These are phyloP conservation scores for Ptilonorhynchus violaceus DNA, from an alignment of 2,113 vertebrate genomes.

Conservation along the genomic window DNA sequence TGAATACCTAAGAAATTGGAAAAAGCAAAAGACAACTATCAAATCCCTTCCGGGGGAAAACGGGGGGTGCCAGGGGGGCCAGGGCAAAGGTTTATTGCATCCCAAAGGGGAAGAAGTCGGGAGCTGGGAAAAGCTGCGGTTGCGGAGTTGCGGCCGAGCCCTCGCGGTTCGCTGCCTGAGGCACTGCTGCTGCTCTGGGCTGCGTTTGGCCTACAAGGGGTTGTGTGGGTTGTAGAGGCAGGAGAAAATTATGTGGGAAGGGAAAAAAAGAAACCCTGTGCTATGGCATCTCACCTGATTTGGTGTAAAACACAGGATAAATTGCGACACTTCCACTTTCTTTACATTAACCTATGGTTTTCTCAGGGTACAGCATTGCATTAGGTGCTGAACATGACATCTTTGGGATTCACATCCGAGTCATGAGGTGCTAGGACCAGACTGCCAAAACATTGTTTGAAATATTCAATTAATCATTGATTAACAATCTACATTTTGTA, in stretches of 20 bases:
- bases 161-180: neutral
- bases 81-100: neutral
- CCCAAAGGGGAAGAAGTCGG: neutral
- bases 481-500: slow-evolving; percentile 19
- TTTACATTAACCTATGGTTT: slow-evolving; percentile 49
- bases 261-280: neutral
- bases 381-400: slow-evolving; percentile 49
- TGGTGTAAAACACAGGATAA: neutral
- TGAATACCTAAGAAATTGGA: neutral
- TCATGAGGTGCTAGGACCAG: slow-evolving; percentile 67
- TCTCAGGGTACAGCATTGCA: slow-evolving; percentile 59
- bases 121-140: neutral
- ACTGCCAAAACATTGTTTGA: slow-evolving; percentile 58
- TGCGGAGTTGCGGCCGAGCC: neutral
- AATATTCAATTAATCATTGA: neutral
- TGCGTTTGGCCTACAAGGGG: neutral
- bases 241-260: accelerated
- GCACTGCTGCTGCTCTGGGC: neutral
- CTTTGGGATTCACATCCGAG: slow-evolving; percentile 46
- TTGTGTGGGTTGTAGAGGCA: neutral
- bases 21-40: neutral
- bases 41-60: neutral
- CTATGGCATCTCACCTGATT: neutral
- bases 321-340: neutral
- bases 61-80: neutral